Evolutionary conservation across 2,888 invertebrate species (phyloP), one percentile per base, ranked within the genome.

Genomic region (Chromoteleia sp.): DNA sequence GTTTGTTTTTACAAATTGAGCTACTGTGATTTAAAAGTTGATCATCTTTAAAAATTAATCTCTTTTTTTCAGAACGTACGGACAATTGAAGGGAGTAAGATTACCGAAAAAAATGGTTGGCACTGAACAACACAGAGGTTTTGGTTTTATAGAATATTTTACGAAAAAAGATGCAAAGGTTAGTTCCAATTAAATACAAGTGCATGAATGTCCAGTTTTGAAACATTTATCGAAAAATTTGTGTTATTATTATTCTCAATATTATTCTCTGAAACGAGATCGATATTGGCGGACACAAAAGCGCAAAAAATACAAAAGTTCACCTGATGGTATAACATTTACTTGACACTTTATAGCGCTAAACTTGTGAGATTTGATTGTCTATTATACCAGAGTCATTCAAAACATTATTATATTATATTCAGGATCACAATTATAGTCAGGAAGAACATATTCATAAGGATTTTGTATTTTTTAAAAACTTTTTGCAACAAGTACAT

Each of bases 141-240:
- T 99, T 92, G 98, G 96, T 5, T 99, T 99, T 91, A 96, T 99
- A 2, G 99, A 99, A 91, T 99, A 95, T 92, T 93, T 95, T 81
- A 95, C 96, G 0, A 96, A 96, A 89, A 95, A 96, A 83, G 98
- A 98, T 92, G 99, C 99, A 0, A 98, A 98, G 95, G 97, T 97
- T 92, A 84, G 79, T 77, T 21, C 3, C 10, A 39, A 43, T 36
- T 36, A n/a, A n/a, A n/a, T n/a, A n/a, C n/a, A n/a, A n/a, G n/a
- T n/a, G n/a, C n/a, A n/a, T n/a, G n/a, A n/a, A n/a, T n/a, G n/a
- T n/a, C n/a, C n/a, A n/a, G n/a, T 36, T 36, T 10, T 36, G n/a
- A 36, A n/a, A 1, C 10, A 12, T 52, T 14, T 10, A 21, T 52
- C 5, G n/a, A n/a, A n/a, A n/a, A n/a, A 25, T 43, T n/a, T 25